Evolutionary conservation across 64 coral and sea anemone genomes (phyloP).

Genomic region (Dendronephthya gigantea): DNA sequence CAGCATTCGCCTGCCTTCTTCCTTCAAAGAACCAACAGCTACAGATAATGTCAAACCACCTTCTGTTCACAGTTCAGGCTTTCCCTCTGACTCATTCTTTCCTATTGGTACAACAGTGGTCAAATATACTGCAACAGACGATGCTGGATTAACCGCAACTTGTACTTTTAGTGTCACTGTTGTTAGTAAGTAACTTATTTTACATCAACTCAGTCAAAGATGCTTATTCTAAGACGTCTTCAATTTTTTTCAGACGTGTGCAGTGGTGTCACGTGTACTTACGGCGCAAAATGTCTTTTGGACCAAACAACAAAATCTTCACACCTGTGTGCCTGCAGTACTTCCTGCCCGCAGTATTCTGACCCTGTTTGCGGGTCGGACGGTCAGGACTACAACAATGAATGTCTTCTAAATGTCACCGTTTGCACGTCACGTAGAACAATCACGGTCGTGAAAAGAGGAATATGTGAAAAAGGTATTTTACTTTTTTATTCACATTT

Average conservation of each 20-base stretch:
- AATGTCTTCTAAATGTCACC: neutral
- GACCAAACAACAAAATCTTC: neutral
- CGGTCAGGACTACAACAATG: neutral
- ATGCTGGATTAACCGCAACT: neutral
- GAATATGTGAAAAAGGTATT: neutral
- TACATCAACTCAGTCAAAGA: neutral
- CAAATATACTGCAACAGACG: neutral
- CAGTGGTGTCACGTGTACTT: neutral
- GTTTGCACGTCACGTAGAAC: neutral
- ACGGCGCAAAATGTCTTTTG: neutral
- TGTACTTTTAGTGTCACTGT: neutral
- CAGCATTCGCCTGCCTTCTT: neutral
- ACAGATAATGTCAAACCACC: neutral
- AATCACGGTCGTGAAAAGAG: neutral
- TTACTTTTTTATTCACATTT: neutral
- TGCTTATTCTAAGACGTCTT: neutral
- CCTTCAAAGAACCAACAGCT: neutral
- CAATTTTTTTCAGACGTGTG: neutral
- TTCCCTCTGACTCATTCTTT: neutral
- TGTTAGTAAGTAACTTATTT: neutral
- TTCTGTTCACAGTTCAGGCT: neutral
- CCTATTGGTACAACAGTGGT: neutral
- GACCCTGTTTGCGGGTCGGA: neutral
- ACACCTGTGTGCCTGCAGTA: neutral
- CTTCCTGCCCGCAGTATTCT: neutral